Conservation (phyloP, 2,113 vertebrate genomes). For the Polypterus bichir region DNA sequence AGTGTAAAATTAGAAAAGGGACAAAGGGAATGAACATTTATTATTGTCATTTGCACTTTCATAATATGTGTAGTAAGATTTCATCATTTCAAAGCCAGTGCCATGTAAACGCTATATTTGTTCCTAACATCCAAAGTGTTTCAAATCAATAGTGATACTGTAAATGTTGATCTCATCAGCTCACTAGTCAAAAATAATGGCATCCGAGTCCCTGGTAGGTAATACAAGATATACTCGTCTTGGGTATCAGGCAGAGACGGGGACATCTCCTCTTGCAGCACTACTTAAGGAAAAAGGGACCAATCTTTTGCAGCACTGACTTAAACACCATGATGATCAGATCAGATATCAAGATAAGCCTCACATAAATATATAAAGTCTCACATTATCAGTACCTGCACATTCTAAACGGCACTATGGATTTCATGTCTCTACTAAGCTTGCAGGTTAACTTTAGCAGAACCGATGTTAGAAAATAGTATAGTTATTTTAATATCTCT, state of each 20-base stretch:
- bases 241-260: background rate
- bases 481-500: too few species aligned
- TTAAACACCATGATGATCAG: conserved; percentile 11
- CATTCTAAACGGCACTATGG: conserved; percentile 15
- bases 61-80: too few species aligned
- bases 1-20: too few species aligned
- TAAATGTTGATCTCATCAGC: too few species aligned
- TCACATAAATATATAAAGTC: conserved; percentile 1
- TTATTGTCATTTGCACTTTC: too few species aligned
- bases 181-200: too few species aligned
- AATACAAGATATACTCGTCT: background rate
- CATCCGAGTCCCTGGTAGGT: background rate
- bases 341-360: conserved; percentile 26
- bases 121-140: too few species aligned
- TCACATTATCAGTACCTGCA: conserved; percentile 23
- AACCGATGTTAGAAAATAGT: too few species aligned
- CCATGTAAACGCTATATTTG: too few species aligned
- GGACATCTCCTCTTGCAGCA: conserved; percentile 1
- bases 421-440: conserved; percentile 18
- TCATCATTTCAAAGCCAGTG: too few species aligned
- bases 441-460: background rate
- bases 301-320: background rate
- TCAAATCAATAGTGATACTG: too few species aligned
- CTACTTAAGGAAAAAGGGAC: background rate
- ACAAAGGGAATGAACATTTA: too few species aligned